Conservation (phyloP, 2,888 invertebrate species). For the Teleiodes luculella region DNA sequence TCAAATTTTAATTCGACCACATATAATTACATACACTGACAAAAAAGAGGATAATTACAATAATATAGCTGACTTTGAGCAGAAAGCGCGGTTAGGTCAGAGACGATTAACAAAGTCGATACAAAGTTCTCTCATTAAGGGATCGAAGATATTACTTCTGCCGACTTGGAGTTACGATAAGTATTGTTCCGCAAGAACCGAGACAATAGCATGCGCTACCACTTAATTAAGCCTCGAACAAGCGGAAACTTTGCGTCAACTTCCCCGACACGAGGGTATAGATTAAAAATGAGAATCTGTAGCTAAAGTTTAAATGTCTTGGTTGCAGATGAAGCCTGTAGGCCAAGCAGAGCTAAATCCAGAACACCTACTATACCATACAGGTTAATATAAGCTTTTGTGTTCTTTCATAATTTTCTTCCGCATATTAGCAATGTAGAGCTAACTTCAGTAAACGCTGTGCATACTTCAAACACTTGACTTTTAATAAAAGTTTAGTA, state of each 20-base stretch:
- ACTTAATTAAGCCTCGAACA: constrained; percentile 69
- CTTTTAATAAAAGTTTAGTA: constrained; percentile 10
- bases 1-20: constrained; percentile 11
- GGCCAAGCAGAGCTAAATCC: constrained; percentile 78
- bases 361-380: constrained; percentile 75
- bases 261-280: constrained; percentile 46
- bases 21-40: constrained; percentile 15
- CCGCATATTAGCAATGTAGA: background rate
- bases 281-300: constrained; percentile 23
- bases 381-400: constrained; percentile 63
- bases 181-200: constrained; percentile 70
- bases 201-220: constrained; percentile 71
- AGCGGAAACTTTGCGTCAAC: constrained; percentile 54
- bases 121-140: constrained; percentile 77
- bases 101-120: constrained; percentile 73
- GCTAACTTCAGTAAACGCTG: background rate
- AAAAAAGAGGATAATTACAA: constrained; percentile 28
- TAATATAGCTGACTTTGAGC: constrained; percentile 24
- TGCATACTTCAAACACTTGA: background rate
- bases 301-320: constrained; percentile 47
- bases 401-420: constrained; percentile 4
- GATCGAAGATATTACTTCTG: constrained; percentile 75
- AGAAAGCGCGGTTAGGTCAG: constrained; percentile 48
- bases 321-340: constrained; percentile 77
- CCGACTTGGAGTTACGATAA: constrained; percentile 69